phyloP scores from a whole-genome alignment of 2,888 invertebrate genomes.

The Glyphotaelius pellucidus region DNA sequence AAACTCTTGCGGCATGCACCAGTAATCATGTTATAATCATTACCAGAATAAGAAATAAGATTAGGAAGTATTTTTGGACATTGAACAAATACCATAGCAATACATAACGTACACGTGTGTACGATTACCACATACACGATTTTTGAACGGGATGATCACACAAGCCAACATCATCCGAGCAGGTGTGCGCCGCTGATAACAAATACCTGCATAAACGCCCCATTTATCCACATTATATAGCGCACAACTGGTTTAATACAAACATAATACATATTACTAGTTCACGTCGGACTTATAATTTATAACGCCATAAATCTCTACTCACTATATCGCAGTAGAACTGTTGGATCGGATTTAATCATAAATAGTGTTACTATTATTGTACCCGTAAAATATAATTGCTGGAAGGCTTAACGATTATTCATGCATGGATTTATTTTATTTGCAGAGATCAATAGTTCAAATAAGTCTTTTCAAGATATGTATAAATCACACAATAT shows the following conservation, averaged over 20 bases:
- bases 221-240: slow-evolving; percentile 32
- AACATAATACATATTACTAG: slow-evolving; percentile 22
- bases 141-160: not conserved
- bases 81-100: not conserved
- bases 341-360: slow-evolving; percentile 1
- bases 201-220: slow-evolving; percentile 36
- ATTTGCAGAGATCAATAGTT: slow-evolving; percentile 2
- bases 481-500: not conserved
- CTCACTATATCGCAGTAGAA: not conserved
- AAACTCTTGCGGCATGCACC: not conserved
- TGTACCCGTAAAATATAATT: not conserved
- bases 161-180: not conserved
- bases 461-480: not conserved
- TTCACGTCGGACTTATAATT: slow-evolving; percentile 53
- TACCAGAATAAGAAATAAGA: not conserved
- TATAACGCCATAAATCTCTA: slow-evolving; percentile 60
- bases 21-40: not conserved
- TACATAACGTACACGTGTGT: not conserved
- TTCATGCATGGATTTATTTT: not conserved
- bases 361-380: not conserved
- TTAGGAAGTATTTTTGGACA: not conserved
- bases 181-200: slow-evolving; percentile 51
- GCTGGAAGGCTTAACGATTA: not conserved
- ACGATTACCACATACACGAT: not conserved
- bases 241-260: not conserved